A percentile compares a stretch with the other conserved stretches of the same genome.
Evolutionary conservation across 2,797 vertebrate genomes (phyloP).

Genomic region (Phrynocephalus forsythii): DNA sequence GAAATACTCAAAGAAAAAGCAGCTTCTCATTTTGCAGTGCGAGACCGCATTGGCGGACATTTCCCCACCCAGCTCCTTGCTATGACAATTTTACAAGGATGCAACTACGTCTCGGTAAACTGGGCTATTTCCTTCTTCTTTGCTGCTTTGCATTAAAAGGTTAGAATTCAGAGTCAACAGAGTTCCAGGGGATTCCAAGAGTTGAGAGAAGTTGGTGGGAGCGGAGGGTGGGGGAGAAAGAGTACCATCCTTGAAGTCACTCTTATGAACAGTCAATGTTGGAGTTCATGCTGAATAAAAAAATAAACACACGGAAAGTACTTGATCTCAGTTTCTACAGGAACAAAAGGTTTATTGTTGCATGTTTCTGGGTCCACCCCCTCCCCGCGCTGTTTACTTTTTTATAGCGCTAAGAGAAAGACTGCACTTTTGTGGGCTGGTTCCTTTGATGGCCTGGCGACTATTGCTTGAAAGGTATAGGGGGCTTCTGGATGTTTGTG

Average conservation of each 20-base stretch:
- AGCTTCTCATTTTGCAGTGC: background rate
- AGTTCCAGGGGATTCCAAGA: constrained; percentile 25
- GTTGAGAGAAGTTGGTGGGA: background rate
- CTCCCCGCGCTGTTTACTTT: constrained; percentile 41
- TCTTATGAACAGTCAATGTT: constrained; percentile 17
- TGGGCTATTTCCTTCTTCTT: constrained; percentile 7
- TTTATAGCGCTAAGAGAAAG: constrained; percentile 60
- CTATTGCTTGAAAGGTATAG: constrained; percentile 56
- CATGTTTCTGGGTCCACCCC: constrained; percentile 6
- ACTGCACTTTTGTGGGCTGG: constrained; percentile 42
- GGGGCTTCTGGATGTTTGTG: constrained; percentile 51
- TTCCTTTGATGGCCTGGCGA: constrained; percentile 53
- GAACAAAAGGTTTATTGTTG: constrained; percentile 66
- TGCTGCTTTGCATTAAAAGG: constrained; percentile 19
- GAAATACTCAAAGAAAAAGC: background rate
- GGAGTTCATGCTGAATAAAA: constrained; percentile 34
- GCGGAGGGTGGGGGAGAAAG: too few species aligned
- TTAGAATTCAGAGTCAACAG: constrained; percentile 11
- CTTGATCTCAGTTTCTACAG: constrained; percentile 24
- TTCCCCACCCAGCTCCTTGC: background rate
- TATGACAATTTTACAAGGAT: background rate
- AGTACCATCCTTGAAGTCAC: background rate
- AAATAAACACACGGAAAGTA: constrained; percentile 39
- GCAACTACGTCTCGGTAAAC: constrained; percentile 7
- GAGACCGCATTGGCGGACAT: background rate